Conservation (phyloP, 2,113 vertebrate species). For the Lipotes vexillifer region DNA sequence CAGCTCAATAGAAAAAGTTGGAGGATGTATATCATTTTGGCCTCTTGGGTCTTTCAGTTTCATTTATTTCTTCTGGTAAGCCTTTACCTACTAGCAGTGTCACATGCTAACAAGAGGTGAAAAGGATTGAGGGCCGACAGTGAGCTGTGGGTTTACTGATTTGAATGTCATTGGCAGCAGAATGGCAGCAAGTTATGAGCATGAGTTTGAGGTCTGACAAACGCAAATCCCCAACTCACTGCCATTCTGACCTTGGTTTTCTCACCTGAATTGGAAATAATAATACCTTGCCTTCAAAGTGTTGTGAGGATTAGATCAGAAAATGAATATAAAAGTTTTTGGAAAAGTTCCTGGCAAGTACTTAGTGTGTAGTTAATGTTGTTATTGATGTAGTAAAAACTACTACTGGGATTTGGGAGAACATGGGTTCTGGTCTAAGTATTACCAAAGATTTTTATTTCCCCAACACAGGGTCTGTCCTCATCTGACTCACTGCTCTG, state of each 20-base stretch:
- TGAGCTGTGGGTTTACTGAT: background rate
- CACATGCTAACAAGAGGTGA: background rate
- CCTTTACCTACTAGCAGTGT: background rate
- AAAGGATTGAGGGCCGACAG: background rate
- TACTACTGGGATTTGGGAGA: background rate
- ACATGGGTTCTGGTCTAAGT: background rate
- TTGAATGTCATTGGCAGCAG: background rate
- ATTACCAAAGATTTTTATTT: background rate
- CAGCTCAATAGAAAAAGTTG: background rate
- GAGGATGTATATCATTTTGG: background rate
- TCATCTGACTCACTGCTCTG: background rate
- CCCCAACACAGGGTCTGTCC: background rate
- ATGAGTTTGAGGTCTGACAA: background rate
- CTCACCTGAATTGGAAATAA: slow-evolving; percentile 12
- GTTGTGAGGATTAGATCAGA: background rate
- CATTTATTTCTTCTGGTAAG: background rate
- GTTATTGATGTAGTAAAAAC: background rate
- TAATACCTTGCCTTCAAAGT: background rate
- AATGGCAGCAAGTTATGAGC: background rate
- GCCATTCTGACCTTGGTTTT: background rate
- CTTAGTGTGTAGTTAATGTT: background rate
- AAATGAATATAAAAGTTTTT: background rate
- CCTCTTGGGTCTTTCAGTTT: background rate
- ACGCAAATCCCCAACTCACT: background rate
- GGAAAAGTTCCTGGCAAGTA: background rate